These are phyloP conservation scores for Piscicola geometra DNA, from an alignment of 2,888 invertebrate species.

Conservation along the genomic window DNA sequence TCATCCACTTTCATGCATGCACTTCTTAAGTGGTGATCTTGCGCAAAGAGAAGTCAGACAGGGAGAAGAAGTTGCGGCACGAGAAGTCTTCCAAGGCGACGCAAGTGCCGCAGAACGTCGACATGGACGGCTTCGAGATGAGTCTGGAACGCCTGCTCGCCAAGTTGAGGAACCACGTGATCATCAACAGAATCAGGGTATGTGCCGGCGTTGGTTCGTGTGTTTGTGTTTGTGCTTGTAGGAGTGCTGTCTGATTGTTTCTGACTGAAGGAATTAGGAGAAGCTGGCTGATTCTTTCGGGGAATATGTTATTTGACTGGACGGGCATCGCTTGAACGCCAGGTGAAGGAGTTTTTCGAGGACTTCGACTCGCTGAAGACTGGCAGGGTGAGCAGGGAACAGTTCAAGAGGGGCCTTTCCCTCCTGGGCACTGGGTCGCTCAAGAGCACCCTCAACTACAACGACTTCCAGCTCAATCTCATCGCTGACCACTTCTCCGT, in stretches of 20 bases:
- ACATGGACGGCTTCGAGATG: background rate
- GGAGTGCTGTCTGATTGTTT: no score
- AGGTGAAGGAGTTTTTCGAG: slow-evolving; percentile 54
- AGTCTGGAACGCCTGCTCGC: slow-evolving; percentile 53
- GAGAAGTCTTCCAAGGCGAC: slow-evolving; percentile 40
- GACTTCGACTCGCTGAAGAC: slow-evolving; percentile 55
- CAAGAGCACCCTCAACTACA: slow-evolving; percentile 51
- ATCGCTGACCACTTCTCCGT: slow-evolving; percentile 49
- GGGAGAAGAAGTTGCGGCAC: slow-evolving; percentile 39
- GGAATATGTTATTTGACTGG: background rate
- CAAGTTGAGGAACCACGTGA: slow-evolving; percentile 53
- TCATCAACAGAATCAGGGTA: slow-evolving; percentile 51
- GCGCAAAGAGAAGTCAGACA: slow-evolving; percentile 30
- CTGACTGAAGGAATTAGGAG: no score
- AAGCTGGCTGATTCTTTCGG: background rate
- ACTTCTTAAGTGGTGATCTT: background rate
- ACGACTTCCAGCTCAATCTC: slow-evolving; percentile 49
- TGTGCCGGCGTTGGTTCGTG: background rate
- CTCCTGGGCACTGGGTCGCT: slow-evolving; percentile 53
- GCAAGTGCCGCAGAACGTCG: slow-evolving; percentile 3
- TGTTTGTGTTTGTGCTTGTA: no score
- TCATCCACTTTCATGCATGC: no score
- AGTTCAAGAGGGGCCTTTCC: slow-evolving; percentile 53
- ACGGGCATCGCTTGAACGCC: background rate
- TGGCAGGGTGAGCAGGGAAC: slow-evolving; percentile 52